Base-by-base conservation (phyloP, 2,113 vertebrate genomes). In the Lepisosteus osseus region DNA sequence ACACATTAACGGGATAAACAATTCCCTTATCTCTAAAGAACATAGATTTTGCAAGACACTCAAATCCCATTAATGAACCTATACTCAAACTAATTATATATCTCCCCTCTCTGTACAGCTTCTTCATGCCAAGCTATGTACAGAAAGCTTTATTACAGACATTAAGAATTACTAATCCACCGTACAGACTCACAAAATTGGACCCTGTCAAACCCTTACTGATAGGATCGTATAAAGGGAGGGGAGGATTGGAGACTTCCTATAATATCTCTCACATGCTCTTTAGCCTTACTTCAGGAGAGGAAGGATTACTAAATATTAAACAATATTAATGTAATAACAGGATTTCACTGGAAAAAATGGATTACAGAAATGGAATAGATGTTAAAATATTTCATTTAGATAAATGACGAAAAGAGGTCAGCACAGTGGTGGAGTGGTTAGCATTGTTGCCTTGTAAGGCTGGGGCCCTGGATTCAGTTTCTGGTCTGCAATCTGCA, bases 1-100 rank as follows among this genome's bases (percentile, higher is more conserved):
- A 86, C 86, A 89, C 87, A 92, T 92, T 93, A 91, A 89, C 83
- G 72, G 86, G 87, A 92, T 92, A 93, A 92, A 91, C 88, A 88
- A 83, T 80, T 74, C 77, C 81, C 83, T 91, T 89, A 88, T 90
- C 85, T 81, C 78, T 72, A 78, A 85, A 89, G 90, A 86, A 83
- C 84, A 86, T 77, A 69, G 84, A 77, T 74, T 82, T 86, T 79
- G 80, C 82, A 82, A 85, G 77, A 86, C 81, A 79, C 80, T 78
- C 76, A 85, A 91, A 91, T 92, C 87, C 86, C 79, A 92, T 90
- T 91, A 89, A 87, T 85, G 75, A 80, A 82, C 85, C 83, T 63
- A 69, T 73, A 69, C 71, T 77, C 73, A 77, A 61, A 82, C 80
- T 82, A 78, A 86, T 86, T 88, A 78, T 79, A 79, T 78, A 86